phyloP scores from a whole-genome alignment of 2,797 vertebrate genomes.

The Chelmon rostratus region DNA sequence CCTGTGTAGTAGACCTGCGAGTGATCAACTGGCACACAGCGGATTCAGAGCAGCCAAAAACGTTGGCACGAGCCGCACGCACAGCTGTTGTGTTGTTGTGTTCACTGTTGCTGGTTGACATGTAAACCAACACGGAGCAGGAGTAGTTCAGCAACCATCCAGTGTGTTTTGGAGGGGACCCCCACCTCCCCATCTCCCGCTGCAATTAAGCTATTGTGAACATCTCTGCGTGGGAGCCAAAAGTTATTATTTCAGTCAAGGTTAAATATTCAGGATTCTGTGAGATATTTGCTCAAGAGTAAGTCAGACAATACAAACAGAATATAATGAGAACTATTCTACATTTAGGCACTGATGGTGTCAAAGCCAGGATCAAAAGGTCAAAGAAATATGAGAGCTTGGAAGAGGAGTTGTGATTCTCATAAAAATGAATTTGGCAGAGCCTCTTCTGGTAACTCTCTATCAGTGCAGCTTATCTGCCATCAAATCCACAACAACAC shows the following conservation, averaged over 20 bases:
- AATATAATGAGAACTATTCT: slow-evolving; percentile 1
- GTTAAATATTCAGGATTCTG: neutral
- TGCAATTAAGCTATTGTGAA: neutral
- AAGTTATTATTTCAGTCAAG: neutral
- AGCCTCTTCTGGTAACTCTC: neutral
- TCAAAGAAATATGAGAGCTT: neutral
- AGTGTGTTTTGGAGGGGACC: neutral
- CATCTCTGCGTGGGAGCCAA: neutral
- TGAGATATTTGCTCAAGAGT: slow-evolving; percentile 2
- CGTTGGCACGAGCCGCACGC: neutral
- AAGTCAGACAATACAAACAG: neutral
- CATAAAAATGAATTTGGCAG: neutral
- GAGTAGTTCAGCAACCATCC: neutral
- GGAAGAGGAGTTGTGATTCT: neutral
- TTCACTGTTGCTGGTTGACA: neutral
- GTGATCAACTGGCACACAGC: neutral
- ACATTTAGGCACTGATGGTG: neutral
- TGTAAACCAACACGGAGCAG: neutral
- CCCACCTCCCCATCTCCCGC: neutral
- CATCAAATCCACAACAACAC: neutral
- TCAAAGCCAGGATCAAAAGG: neutral
- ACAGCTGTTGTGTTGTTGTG: slow-evolving; percentile 9
- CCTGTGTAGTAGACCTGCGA: neutral
- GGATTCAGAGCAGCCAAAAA: neutral
- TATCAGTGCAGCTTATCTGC: neutral